Evolutionary conservation across 1,140 invertebrate genomes (phyloP).

Genomic region (Lucilia sericata): DNA sequence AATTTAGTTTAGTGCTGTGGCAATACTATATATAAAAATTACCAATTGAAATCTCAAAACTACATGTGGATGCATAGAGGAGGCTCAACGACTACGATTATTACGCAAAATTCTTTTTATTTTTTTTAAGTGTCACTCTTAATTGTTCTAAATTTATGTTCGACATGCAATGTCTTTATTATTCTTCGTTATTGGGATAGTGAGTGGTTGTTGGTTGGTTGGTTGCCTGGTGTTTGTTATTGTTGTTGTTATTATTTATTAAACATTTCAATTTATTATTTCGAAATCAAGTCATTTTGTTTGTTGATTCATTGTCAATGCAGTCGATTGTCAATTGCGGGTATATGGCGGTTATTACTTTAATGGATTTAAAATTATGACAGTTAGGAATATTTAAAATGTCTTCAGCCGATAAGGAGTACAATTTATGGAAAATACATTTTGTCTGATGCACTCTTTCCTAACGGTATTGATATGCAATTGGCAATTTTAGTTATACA

Average conservation of each 20-base stretch:
- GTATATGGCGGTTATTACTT: neutral
- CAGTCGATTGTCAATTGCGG: neutral
- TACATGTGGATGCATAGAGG: neutral
- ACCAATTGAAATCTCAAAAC: neutral
- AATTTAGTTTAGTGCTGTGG: too few species aligned
- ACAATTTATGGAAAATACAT: neutral
- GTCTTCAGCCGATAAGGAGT: neutral
- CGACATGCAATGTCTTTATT: neutral
- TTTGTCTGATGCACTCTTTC: neutral
- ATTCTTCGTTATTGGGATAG: neutral
- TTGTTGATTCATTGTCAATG: neutral
- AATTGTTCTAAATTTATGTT: constrained; percentile 1
- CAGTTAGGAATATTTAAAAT: neutral
- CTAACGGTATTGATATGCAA: neutral
- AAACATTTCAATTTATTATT: constrained; percentile 8
- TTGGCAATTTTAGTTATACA: too few species aligned
- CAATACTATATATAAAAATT: neutral
- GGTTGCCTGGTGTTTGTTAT: neutral
- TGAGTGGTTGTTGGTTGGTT: neutral
- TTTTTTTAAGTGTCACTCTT: constrained; percentile 19
- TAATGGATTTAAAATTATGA: constrained; percentile 21
- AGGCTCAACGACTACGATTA: neutral
- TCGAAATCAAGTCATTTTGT: constrained; percentile 10
- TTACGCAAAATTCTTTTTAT: neutral
- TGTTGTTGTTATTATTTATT: neutral